Evolutionary conservation across 2,888 invertebrate species (phyloP).

Genomic region (Buathra laborator): DNA sequence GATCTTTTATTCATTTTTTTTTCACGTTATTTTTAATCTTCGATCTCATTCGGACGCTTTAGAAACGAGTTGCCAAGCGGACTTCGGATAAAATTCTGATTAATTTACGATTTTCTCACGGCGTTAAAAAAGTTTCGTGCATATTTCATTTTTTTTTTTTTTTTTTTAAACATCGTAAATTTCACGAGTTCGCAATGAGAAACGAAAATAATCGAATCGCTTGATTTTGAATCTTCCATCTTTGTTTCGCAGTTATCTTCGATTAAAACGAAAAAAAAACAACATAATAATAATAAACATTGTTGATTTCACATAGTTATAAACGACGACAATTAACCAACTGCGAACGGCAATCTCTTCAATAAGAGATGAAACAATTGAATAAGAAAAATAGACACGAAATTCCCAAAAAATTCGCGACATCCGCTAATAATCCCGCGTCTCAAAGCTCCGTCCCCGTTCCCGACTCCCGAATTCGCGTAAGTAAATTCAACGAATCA

Average conservation of each 20-base stretch:
- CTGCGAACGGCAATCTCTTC: slow-evolving; percentile 35
- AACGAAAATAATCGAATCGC: neutral
- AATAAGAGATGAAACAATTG: neutral
- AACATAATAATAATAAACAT: neutral
- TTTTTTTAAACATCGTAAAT: no score
- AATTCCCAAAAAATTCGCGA: slow-evolving; percentile 11
- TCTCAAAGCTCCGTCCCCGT: neutral
- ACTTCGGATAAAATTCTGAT: neutral
- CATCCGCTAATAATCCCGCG: slow-evolving; percentile 24
- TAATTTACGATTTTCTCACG: neutral
- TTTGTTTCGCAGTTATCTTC: slow-evolving; percentile 7
- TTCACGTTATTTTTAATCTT: neutral
- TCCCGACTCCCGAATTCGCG: slow-evolving; percentile 46
- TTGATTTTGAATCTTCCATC: neutral
- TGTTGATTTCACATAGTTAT: slow-evolving; percentile 60
- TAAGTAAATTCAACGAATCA: slow-evolving; percentile 53
- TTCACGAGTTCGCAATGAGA: no score
- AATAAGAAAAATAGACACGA: neutral
- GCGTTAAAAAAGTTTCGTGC: neutral
- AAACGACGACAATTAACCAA: slow-evolving; percentile 55
- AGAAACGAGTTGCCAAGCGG: neutral
- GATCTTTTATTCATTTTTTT: no score
- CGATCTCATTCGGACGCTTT: neutral
- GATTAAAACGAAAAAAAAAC: neutral
- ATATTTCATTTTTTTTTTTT: neutral